A percentile compares a stretch with the other conserved stretches of the same genome.
Evolutionary conservation across 2,113 vertebrate genomes (phyloP).

Genomic region (Mesocricetus auratus): DNA sequence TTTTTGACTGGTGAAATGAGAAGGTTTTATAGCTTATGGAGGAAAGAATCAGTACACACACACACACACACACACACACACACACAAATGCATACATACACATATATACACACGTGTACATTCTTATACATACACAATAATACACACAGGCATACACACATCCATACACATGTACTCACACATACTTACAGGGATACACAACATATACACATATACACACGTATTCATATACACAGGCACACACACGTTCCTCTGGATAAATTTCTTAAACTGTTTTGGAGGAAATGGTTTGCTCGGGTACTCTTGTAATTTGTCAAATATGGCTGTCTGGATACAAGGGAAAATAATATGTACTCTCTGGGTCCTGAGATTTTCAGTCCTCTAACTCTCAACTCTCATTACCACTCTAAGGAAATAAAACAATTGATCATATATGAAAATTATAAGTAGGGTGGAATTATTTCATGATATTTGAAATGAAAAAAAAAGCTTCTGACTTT

Average conservation of each 20-base stretch:
- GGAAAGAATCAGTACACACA: conserved; percentile 30
- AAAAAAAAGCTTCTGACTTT: conserved; percentile 83
- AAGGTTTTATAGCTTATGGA: neutral
- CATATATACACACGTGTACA: neutral
- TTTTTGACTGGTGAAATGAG: conserved; percentile 28
- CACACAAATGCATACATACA: neutral
- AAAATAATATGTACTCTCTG: conserved; percentile 50
- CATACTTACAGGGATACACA: neutral
- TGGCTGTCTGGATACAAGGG: neutral
- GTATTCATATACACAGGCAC: neutral
- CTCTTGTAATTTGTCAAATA: conserved; percentile 48
- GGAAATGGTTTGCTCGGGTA: neutral
- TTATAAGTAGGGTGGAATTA: conserved; percentile 76
- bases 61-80: neutral
- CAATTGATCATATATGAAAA: conserved; percentile 85
- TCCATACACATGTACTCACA: neutral
- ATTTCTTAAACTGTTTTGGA: conserved; percentile 58
- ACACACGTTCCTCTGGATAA: neutral
- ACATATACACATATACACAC: neutral
- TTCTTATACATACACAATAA: neutral
- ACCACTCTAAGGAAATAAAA: conserved; percentile 83
- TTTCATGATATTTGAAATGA: conserved; percentile 82
- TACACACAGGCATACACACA: neutral
- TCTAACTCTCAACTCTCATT: conserved; percentile 71
- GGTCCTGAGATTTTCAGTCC: conserved; percentile 60